Percentiles rank a stretch among this genome's conserved stretches.
Evolutionary conservation across 2,888 invertebrate species (phyloP).

Genomic region (Erynnis tages): DNA sequence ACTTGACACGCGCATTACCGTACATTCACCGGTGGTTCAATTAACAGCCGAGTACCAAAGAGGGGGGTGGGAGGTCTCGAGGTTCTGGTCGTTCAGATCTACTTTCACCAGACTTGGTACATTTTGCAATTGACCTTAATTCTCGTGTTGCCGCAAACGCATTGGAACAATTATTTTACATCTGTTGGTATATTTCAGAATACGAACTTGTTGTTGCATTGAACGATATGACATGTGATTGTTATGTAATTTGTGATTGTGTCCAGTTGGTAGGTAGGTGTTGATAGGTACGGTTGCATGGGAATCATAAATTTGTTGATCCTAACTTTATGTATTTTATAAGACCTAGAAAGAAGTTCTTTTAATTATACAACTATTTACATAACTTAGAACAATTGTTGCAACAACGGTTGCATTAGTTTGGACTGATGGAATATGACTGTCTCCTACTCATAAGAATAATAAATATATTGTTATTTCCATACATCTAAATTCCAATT

Average conservation of each 20-base stretch:
- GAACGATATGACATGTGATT: conserved; percentile 4
- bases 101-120: conserved; percentile 43
- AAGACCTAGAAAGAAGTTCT: no score
- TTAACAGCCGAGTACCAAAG: background rate
- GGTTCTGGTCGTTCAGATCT: conserved; percentile 34
- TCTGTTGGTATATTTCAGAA: conserved; percentile 29
- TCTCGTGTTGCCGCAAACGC: conserved; percentile 39
- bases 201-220: conserved; percentile 14
- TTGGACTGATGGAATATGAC: no score
- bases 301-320: no score
- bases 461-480: no score
- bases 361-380: no score
- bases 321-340: no score
- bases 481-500: no score
- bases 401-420: no score
- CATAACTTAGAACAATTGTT: no score
- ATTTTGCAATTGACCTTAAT: conserved; percentile 49
- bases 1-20: background rate
- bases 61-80: conserved; percentile 30
- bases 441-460: no score
- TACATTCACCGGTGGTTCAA: background rate
- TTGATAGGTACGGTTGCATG: no score
- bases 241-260: conserved; percentile 22
- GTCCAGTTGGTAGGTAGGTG: no score
- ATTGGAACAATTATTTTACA: conserved; percentile 44